phyloP scores from a whole-genome alignment of 2,888 invertebrate genomes.

The Ephialtes manifestator region DNA sequence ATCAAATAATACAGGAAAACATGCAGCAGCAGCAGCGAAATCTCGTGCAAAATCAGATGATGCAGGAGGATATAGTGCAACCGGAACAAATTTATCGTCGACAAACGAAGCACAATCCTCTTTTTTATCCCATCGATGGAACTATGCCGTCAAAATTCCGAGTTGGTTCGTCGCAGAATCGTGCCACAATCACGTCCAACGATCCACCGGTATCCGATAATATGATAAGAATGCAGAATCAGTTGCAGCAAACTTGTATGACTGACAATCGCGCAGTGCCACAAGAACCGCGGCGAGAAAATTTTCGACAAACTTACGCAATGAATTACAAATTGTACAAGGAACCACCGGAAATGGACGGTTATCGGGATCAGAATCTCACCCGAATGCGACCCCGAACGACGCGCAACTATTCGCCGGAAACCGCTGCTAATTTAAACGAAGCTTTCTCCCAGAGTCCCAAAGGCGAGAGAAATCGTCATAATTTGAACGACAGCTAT shows the following conservation, averaged over 20 bases:
- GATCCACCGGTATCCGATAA: constrained; percentile 76
- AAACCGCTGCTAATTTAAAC: constrained; percentile 82
- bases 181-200: constrained; percentile 41
- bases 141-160: constrained; percentile 51
- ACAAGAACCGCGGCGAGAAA: constrained; percentile 80
- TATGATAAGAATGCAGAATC: constrained; percentile 78
- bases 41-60: constrained; percentile 76
- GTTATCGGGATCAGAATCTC: constrained; percentile 47
- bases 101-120: constrained; percentile 40
- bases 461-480: constrained; percentile 72
- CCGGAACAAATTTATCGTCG: constrained; percentile 62
- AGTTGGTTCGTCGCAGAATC: constrained; percentile 22
- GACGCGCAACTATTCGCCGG: constrained; percentile 78
- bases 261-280: constrained; percentile 80
- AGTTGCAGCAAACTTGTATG: constrained; percentile 75
- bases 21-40: constrained; percentile 84
- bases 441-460: constrained; percentile 81
- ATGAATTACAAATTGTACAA: constrained; percentile 75
- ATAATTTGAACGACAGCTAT: constrained; percentile 81
- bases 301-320: constrained; percentile 76
- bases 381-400: constrained; percentile 42
- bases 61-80: constrained; percentile 56
- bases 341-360: constrained; percentile 59
- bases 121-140: constrained; percentile 46
- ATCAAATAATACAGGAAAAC: constrained; percentile 85